Conservation (phyloP, 2,888 invertebrate species). For the Cynaeus angustus region DNA sequence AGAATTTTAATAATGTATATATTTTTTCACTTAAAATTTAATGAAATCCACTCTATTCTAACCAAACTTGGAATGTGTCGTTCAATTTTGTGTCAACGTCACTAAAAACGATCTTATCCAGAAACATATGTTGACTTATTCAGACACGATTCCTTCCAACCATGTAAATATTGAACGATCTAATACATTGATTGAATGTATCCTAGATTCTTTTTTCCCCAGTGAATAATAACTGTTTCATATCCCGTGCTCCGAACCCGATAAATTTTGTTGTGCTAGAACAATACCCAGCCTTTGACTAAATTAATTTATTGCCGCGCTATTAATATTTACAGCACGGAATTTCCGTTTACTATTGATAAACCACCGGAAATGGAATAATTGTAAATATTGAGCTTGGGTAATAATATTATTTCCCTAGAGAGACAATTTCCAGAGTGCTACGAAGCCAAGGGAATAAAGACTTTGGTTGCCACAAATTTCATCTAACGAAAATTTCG, state of each 20-base stretch:
- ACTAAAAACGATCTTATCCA: constrained; percentile 3
- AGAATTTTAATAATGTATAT: too few relatives aligned
- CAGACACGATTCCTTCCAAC: constrained; percentile 8
- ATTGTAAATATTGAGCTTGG: neutral
- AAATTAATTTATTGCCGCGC: neutral
- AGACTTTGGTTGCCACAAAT: constrained; percentile 3
- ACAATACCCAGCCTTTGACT: neutral
- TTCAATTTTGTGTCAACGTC: constrained; percentile 14
- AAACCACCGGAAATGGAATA: neutral
- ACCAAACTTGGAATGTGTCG: too few relatives aligned
- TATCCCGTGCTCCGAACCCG: too few relatives aligned
- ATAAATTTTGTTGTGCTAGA: neutral
- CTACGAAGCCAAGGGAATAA: neutral
- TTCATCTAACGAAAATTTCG: neutral
- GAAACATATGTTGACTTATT: constrained; percentile 21
- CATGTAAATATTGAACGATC: constrained; percentile 15
- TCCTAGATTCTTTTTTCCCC: neutral
- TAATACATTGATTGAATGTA: constrained; percentile 8
- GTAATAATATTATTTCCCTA: constrained; percentile 3
- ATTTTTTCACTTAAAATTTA: neutral
- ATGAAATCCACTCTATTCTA: too few relatives aligned
- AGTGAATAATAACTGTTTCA: neutral
- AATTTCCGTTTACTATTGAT: neutral
- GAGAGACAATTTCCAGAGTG: neutral
- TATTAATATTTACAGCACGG: neutral